Evolutionary conservation across 1,140 invertebrate genomes (phyloP), one percentile per base, ranked within the genome.

Genomic region (Drosophila repletoides): DNA sequence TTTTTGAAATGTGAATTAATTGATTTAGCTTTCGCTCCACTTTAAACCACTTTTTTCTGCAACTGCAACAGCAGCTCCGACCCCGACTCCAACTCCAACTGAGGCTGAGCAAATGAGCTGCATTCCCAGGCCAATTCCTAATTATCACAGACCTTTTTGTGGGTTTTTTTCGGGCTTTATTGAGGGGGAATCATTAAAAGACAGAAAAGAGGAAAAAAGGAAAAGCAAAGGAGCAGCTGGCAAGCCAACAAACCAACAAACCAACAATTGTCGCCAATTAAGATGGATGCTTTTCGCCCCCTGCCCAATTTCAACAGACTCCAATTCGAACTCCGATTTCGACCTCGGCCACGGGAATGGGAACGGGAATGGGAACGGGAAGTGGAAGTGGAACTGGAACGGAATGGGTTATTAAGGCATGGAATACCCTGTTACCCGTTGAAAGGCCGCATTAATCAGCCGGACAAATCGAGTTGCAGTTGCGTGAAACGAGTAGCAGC

Each of bases 211-310:
- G n/a, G n/a, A n/a, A n/a, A n/a, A n/a, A n/a, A n/a, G n/a, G n/a
- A n/a, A n/a, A n/a, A n/a, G n/a, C n/a, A 9, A 40, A 3, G n/a
- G 7, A 14, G 34, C 34, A 38, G 34, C 15, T 15, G 34, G 12
- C 14, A 7, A 14, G 15, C 43, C 51, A 75, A 79, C 76, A 76
- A 81, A 81, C 76, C 45, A 65, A 49, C 49, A 51, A 72, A 64
- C 63, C 77, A 43, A 81, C 76, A 81, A 81, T 81, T 81, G 76
- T 81, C 76, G 76, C 73, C 79, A 81, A 81, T 81, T 81, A 81
- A 71, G 40, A 36, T 31, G 46, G 31, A 38, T 46, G 45, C 26
- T 45, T 45, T 65, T 64, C 73, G 72, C 33, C 55, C 41, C 56
- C 48, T 46, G 45, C 29, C 24, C 61, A 56, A 56, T 28, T 48